Evolutionary conservation across 2,113 vertebrate species (phyloP), one percentile per base, ranked within the genome.

Genomic region (Ochotona curzoniae): DNA sequence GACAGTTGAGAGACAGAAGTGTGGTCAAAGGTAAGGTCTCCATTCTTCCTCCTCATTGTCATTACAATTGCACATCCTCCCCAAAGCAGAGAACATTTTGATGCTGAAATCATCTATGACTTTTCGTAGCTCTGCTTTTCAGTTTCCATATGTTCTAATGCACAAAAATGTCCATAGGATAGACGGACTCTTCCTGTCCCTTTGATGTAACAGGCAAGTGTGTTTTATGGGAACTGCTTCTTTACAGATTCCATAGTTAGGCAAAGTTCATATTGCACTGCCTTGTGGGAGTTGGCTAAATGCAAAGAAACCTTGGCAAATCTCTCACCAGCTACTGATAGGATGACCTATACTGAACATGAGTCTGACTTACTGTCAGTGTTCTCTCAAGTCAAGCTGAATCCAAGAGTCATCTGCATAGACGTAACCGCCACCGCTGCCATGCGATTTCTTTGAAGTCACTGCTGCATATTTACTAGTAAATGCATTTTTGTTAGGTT

Each of bases 381-480:
- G 61, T 84, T 76, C 32, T 88, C 38, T 75, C 25, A 91, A 85
- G 30, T 95, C 4, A 61, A 51, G 61, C n/a, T 78, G 54, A 75
- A 93, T 94, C 91, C 85, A 81, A 82, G 83, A 80, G 18, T 5
- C 70, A 28, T 88, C 79, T 90, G 54, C 90, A 57, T 90, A 95
- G 38, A 44, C 38, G 64, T 87, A 94, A 63, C 81, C 79, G 67
- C 78, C 79, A 44, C 5, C 90, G 44, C 57, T 32, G 83, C 70
- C 61, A 60, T 32, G 38, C 81, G 23, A 64, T 83, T 82, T 94
- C 60, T 74, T 84, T 95, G 74, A 93, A 95, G 49, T 84, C 30
- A 81, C 49, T 67, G 61, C 28, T 93, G 30, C 63, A 61, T 89
- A 82, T 89, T 96, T 92, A 89, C 26, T 8, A 94, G 91, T 91